Base-by-base conservation (phyloP, 2,113 vertebrate genomes). In the Triplophysa rosa region DNA sequence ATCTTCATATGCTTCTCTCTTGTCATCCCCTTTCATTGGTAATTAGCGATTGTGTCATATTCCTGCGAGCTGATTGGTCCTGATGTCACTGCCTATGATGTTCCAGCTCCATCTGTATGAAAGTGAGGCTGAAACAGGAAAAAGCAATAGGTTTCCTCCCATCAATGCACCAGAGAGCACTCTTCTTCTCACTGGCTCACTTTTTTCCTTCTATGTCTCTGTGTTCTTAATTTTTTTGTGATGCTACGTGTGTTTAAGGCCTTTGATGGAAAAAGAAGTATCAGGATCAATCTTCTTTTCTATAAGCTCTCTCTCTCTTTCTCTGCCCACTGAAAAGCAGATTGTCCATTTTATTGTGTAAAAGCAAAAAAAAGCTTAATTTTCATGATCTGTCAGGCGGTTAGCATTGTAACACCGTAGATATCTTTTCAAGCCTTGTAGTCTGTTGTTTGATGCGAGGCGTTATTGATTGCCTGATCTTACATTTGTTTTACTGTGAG, bases 201-300 rank as follows among this genome's bases (percentile, higher is more conserved):
- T 58, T 14, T 26, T 61, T 59, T 14, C 14, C 21, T 74, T 23
- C 26, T 8, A 11, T n/a, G 40, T 52, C 37, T 49, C 17, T 23
- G 11, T 52, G 21, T 49, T 58, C 10, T 56, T 42, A n/a, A n/a
- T 84, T 87, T 83, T 83, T 81, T 85, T 89, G 37, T 12, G 87
- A 90, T 91, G 90, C 84, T 88, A 91, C 89, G 87, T 87, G 87
- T 89, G 88, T 89, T 90, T 92, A 91, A 90, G 89, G 88, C 83
- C 82, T 71, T 84, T 88, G 87, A 88, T 87, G 82, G 78, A 77
- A 90, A 89, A 88, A 90, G 82, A 90, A 85, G 88, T 80, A 88
- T 88, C 85, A 87, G 82, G 88, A 90, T 89, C 89, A 86, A 89
- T 91, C 88, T 87, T 88, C 47, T 52, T 17, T 52, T 58, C 87